Evolutionary conservation across 92 coral and sea anemone species (phyloP), one percentile per base, ranked within the genome.

Genomic region (Parazoanthus swiftii): DNA sequence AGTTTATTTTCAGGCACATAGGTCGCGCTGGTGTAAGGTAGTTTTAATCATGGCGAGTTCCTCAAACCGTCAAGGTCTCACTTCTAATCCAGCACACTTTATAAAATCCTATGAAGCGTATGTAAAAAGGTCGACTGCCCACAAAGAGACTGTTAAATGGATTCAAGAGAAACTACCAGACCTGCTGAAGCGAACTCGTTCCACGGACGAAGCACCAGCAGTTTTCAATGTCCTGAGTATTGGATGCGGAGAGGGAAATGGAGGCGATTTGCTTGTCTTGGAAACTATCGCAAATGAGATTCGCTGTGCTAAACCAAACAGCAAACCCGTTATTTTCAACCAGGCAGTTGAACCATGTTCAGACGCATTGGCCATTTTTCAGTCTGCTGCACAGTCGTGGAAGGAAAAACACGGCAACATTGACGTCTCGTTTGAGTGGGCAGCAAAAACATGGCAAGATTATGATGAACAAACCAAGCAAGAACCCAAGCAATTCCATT

Each of bases 181-280:
- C 18, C 18, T 13, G 9, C 59, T 54, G 59, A 54, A 54, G 59
- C 59, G 18, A 54, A 20, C 20, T 54, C 20, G 20, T 54, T 54
- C 59, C 59, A 54, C 3, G 20, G 59, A 54, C 16, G 18, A 54
- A 54, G 59, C 14, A 1, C 59, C 59, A 54, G 59, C 13, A 54
- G 59, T 54, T 73, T 89, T 89, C 59, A 89, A 82, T 42, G 51
- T 89, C 68, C 81, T 89, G 7, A 75, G 88, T 38, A 74, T 89
- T 21, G 91, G 91, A 11, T 63, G 91, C 33, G 91, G 91, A 1
- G 58, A 85, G 29, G 91, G 91, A 23, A 71, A 78, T 63, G 81
- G 50, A 5, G 87, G 87, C 77, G 91, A 89, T 76, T 29, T 83
- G 67, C 67, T 82, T 42, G 74, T 89, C 3, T 37, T 89, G 73